These are phyloP conservation scores for Novumbra hubbsi DNA, from an alignment of 2,797 vertebrate genomes.

Conservation along the genomic window DNA sequence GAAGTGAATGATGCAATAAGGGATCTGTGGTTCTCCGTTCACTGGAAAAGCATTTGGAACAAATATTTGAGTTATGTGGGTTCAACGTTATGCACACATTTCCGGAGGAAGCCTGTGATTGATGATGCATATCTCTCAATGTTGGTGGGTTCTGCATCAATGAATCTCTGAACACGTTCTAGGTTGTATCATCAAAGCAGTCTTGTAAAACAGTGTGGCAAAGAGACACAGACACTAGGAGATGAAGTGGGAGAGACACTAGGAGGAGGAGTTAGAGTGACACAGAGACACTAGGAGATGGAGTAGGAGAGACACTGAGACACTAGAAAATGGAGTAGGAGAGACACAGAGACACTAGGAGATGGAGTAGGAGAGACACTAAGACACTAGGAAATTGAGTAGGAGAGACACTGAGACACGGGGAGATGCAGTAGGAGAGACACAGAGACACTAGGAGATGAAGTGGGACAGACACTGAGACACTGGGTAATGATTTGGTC, in stretches of 20 bases:
- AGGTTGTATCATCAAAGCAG: too few species aligned
- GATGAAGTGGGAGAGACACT: not conserved
- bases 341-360: not conserved
- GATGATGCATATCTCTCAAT: too few species aligned
- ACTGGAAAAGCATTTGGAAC: too few species aligned
- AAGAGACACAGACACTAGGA: not conserved
- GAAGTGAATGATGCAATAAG: too few species aligned
- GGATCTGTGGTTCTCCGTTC: too few species aligned
- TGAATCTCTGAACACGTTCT: too few species aligned
- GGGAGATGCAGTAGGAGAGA: not conserved
- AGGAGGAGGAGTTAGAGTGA: not conserved
- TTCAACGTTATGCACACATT: too few species aligned
- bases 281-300: not conserved
- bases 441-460: not conserved
- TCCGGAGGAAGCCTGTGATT: too few species aligned
- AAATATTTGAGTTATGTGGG: too few species aligned
- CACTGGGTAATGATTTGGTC: not conserved
- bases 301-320: not conserved
- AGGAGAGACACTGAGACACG: not conserved
- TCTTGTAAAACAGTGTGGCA: too few species aligned
- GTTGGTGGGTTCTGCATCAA: too few species aligned
- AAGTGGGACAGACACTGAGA: too few species aligned
- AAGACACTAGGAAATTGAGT: not conserved
- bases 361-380: not conserved
- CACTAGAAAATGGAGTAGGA: not conserved